These are phyloP conservation scores for Daphoenositta chrysoptera DNA, from an alignment of 2,113 vertebrate genomes.

Conservation along the genomic window DNA sequence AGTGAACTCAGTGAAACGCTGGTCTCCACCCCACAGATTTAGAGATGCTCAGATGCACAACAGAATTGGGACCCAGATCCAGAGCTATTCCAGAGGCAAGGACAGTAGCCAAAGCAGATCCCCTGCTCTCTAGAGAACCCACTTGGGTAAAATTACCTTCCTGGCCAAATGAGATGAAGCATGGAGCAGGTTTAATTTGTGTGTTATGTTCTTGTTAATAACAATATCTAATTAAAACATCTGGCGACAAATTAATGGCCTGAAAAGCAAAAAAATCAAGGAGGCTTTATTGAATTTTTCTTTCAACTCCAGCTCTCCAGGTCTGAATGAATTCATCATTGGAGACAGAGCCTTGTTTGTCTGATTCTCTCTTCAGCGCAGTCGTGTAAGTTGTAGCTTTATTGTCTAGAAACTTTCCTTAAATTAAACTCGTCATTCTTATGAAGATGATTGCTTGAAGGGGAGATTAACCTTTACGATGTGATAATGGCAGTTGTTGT, in stretches of 20 bases:
- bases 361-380: neutral
- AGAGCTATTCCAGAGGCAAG: neutral
- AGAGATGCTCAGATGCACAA: neutral
- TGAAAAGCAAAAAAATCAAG: neutral
- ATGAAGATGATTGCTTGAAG: conserved; percentile 10
- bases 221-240: conserved; percentile 41
- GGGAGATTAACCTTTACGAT: conserved; percentile 31
- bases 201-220: conserved; percentile 27
- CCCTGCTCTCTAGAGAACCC: neutral
- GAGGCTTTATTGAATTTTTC: conserved; percentile 28
- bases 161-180: conserved; percentile 6
- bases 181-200: neutral
- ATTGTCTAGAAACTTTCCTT: conserved; percentile 1
- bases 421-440: conserved; percentile 40
- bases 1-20: neutral
- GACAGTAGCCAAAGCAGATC: neutral
- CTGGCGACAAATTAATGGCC: neutral
- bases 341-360: neutral
- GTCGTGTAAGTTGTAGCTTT: neutral
- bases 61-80: neutral
- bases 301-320: neutral
- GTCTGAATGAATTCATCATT: neutral
- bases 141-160: neutral
- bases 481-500: neutral
- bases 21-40: neutral